Base-by-base conservation (phyloP, 2,797 vertebrate species). In the Clarias platycephalus region DNA sequence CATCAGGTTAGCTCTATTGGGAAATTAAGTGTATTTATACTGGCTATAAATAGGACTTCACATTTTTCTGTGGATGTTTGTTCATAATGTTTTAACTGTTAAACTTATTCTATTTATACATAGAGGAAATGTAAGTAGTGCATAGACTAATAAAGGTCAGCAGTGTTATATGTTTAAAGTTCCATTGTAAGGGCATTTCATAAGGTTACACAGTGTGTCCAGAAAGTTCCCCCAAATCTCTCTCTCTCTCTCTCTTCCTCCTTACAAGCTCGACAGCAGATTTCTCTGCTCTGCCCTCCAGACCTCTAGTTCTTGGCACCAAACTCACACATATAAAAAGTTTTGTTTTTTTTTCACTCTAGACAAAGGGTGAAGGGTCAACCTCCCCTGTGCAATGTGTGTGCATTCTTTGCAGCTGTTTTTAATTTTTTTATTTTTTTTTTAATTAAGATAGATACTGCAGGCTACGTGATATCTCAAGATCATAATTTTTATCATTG, bases 301-400 rank as follows among this genome's bases (percentile, higher is more conserved):
- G 34, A 40, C 22, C 57, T 62, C 76, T 60, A 40, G 31, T 40
- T 78, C 76, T 62, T 78, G 58, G 76, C 22, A 78, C 57, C 57
- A 62, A 34, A 62, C 24, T 78, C 76, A 60, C 57, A 24, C 5
- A 40, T 6, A 40, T 58, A 58, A 60, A 77, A 78, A 77, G 74
- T 58, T 34, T 34, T 57, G 57, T 12, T 57, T 37, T 77, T 77
- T 28, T 74, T 53, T 13, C 40, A 16, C 57, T 40, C 57, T 7
- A 62, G 34, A 62, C 9, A 62, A 40, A 78, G 37, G 57, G 55
- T 62, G 58, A 78, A 62, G 24, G 34, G 22, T 78, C 58, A 62
- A 58, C 22, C 13, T 40, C 62, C 76, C 1, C 6, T n/a, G 5
- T 40, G 22, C 10, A 37, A 58, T 60, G 13, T 1, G 34, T 58